These are phyloP conservation scores for Ganaspis sp. DNA, from an alignment of 1,140 invertebrate genomes.

Conservation along the genomic window DNA sequence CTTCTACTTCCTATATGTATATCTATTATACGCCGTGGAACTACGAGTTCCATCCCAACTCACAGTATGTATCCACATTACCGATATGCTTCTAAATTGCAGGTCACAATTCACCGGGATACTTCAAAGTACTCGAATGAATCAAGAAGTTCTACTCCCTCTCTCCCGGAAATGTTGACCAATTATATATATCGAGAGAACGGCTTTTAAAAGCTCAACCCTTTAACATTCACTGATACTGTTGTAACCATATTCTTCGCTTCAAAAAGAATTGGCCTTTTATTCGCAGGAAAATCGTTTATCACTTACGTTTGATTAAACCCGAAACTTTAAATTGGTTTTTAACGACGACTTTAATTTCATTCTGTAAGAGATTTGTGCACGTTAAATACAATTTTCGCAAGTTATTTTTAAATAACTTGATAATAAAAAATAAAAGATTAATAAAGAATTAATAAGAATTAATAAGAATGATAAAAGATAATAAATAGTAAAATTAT, in stretches of 20 bases:
- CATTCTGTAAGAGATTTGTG: too few species aligned
- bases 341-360: too few species aligned
- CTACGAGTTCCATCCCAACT: slow-evolving; percentile 14
- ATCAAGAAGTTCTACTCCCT: not conserved
- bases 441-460: too few species aligned
- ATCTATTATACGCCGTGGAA: slow-evolving; percentile 15
- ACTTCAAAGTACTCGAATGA: slow-evolving; percentile 25
- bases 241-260: not conserved
- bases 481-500: too few species aligned
- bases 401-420: too few species aligned
- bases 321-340: too few species aligned
- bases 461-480: too few species aligned
- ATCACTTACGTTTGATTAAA: too few species aligned
- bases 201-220: not conserved
- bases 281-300: too few species aligned
- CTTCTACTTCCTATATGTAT: slow-evolving; percentile 21
- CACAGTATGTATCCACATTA: slow-evolving; percentile 5
- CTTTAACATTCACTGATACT: not conserved
- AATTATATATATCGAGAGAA: not conserved
- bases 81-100: not conserved
- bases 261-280: not conserved
- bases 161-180: slow-evolving; percentile 21
- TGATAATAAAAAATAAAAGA: too few species aligned
- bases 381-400: too few species aligned
- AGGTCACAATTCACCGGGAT: slow-evolving; percentile 15